Evolutionary conservation across 2,113 vertebrate genomes (phyloP).

Genomic region (Sminthopsis crassicaudata): DNA sequence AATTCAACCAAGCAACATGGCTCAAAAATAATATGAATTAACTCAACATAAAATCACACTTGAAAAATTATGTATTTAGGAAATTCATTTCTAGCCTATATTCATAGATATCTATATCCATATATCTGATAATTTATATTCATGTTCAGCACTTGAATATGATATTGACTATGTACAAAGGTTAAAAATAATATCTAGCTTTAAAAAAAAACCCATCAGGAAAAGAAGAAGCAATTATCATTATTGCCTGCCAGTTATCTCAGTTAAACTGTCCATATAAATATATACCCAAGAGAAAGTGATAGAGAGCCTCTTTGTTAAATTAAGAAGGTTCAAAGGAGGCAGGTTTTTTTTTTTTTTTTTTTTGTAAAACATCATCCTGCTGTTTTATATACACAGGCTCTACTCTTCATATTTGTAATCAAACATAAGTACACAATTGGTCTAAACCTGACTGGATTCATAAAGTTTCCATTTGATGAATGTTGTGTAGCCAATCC

Average conservation of each 20-base stretch:
- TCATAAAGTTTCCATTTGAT: constrained; percentile 46
- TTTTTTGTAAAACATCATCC: constrained; percentile 39
- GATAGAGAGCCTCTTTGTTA: constrained; percentile 60
- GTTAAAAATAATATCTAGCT: constrained; percentile 47
- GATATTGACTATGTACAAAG: constrained; percentile 43
- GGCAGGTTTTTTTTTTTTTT: background rate
- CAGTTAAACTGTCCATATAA: constrained; percentile 49
- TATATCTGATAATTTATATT: constrained; percentile 44
- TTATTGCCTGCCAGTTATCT: constrained; percentile 49
- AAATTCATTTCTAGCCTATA: constrained; percentile 8
- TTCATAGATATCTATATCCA: constrained; percentile 41
- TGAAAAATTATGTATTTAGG: constrained; percentile 19
- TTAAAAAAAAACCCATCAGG: constrained; percentile 51
- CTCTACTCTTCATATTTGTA: constrained; percentile 22
- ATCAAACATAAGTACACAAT: constrained; percentile 34
- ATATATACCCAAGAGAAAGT: constrained; percentile 33
- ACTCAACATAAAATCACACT: background rate
- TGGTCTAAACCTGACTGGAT: constrained; percentile 10
- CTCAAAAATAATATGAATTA: constrained; percentile 15
- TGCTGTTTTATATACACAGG: background rate
- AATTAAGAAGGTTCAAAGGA: constrained; percentile 68
- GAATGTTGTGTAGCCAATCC: background rate
- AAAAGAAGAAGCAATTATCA: constrained; percentile 53
- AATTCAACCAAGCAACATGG: background rate
- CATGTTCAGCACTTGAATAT: constrained; percentile 26